A percentile compares a stretch with the other conserved stretches of the same genome.
These are phyloP conservation scores for Panthera uncia DNA, from an alignment of 2,113 vertebrate genomes.

Conservation along the genomic window DNA sequence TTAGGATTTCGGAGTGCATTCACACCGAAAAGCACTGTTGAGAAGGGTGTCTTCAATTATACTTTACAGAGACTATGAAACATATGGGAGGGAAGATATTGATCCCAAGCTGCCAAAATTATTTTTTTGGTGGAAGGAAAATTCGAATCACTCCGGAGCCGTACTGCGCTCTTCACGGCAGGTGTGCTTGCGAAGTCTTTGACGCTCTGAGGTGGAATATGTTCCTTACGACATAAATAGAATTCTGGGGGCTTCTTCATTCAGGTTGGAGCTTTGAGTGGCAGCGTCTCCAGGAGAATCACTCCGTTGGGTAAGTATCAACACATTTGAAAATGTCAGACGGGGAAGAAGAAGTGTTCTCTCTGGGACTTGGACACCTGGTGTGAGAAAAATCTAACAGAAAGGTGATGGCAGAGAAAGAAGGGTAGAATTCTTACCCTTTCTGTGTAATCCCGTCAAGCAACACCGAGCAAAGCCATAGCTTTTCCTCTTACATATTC, in stretches of 20 bases:
- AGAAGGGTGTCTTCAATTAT: conserved; percentile 46
- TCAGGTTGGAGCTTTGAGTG: conserved; percentile 21
- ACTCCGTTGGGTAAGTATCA: background rate
- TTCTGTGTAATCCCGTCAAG: background rate
- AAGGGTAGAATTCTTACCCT: background rate
- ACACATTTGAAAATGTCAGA: conserved; percentile 66
- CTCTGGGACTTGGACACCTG: conserved; percentile 65
- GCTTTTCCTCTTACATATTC: background rate
- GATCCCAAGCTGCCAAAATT: conserved; percentile 66
- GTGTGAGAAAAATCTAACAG: conserved; percentile 69
- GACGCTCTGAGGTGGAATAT: background rate
- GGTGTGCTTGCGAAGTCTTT: background rate
- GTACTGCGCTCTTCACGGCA: background rate
- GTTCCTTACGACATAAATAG: background rate
- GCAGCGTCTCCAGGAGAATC: background rate
- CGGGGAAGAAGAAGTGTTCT: conserved; percentile 61
- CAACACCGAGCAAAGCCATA: background rate
- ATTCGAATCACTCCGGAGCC: background rate
- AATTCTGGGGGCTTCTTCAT: background rate
- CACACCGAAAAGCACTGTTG: background rate
- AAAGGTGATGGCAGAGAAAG: conserved; percentile 62
- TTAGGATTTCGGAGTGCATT: conserved; percentile 33
- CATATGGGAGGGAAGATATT: conserved; percentile 66
- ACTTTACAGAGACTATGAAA: background rate
- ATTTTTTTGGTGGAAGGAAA: conserved; percentile 2